Conservation (phyloP, 2,113 vertebrate species). For the Strix uralensis region DNA sequence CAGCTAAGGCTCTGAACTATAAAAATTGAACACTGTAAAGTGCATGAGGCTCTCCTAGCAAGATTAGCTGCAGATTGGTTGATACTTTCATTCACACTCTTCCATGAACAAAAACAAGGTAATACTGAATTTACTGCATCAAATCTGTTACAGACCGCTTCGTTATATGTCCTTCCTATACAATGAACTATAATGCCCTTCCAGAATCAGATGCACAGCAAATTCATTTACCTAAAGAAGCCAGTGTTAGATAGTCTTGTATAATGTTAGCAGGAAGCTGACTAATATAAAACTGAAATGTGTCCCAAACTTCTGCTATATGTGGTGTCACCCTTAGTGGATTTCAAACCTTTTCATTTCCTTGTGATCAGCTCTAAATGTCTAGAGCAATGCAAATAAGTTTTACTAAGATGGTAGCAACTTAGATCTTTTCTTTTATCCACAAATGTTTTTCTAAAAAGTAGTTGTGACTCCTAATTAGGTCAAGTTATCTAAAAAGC, state of each 20-base stretch:
- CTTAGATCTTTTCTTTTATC: neutral
- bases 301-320: no score
- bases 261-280: no score
- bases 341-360: neutral
- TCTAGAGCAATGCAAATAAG: neutral
- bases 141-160: neutral
- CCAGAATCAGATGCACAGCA: neutral
- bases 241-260: no score
- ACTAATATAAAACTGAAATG: no score
- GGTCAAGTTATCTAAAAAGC: neutral
- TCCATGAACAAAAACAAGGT: neutral
- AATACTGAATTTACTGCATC: neutral
- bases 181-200: neutral
- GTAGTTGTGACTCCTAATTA: neutral
- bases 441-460: neutral
- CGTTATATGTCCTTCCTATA: fast-evolving
- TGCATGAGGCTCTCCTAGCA: neutral
- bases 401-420: neutral
- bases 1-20: no score
- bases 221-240: no score
- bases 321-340: neutral
- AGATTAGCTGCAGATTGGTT: neutral
- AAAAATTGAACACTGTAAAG: no score
- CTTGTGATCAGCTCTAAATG: neutral
- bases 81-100: neutral